Evolutionary conservation across 2,888 invertebrate genomes (phyloP).

Genomic region (Chalcosyrphus nemorum): DNA sequence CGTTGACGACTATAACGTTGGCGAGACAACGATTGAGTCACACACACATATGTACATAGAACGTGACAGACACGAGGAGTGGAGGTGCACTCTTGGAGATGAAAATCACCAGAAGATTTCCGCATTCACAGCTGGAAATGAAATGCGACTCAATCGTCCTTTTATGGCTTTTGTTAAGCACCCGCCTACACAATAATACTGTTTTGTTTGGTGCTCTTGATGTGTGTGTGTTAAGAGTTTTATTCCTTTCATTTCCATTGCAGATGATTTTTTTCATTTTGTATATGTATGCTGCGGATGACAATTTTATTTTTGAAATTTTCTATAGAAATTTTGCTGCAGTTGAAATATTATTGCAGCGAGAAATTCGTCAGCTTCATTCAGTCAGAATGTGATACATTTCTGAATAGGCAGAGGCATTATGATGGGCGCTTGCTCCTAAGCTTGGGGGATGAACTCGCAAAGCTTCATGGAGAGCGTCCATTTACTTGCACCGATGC

Average conservation of each 20-base stretch:
- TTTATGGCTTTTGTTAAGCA: slow-evolving; percentile 16
- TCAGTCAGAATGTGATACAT: too few relatives aligned
- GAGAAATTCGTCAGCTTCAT: neutral
- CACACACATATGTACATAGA: slow-evolving; percentile 20
- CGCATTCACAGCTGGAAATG: slow-evolving; percentile 44
- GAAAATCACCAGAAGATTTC: slow-evolving; percentile 39
- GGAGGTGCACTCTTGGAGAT: slow-evolving; percentile 23
- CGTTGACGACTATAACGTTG: too few relatives aligned
- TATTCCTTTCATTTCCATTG: slow-evolving; percentile 19
- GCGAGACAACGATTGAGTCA: slow-evolving; percentile 42
- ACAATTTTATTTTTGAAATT: neutral
- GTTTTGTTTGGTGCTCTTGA: neutral
- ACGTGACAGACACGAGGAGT: too few relatives aligned
- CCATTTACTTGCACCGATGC: too few relatives aligned
- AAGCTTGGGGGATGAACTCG: too few relatives aligned
- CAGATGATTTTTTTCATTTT: slow-evolving; percentile 16
- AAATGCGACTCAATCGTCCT: slow-evolving; percentile 37
- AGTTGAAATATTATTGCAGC: neutral
- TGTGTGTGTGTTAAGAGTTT: neutral
- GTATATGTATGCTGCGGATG: neutral
- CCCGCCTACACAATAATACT: neutral
- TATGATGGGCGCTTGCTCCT: too few relatives aligned
- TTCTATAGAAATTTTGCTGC: neutral
- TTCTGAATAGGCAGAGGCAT: too few relatives aligned
- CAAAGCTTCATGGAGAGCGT: too few relatives aligned